Conservation (phyloP, 2,113 vertebrate species). For the Alouatta palliata region DNA sequence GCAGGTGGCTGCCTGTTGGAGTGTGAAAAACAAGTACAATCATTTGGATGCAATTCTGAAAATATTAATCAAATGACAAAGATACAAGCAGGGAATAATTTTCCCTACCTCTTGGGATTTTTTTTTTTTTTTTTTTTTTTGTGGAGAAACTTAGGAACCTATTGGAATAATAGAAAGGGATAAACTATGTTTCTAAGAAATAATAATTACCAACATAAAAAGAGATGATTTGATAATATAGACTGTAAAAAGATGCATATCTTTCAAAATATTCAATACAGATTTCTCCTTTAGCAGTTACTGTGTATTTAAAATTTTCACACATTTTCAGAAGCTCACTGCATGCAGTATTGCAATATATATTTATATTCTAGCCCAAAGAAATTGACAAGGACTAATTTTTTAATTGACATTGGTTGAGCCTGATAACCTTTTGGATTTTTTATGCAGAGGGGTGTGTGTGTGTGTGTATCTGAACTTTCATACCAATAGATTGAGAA, state of each 20-base stretch:
- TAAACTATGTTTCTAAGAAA: conserved; percentile 12
- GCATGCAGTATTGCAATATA: neutral
- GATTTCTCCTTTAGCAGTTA: conserved; percentile 1
- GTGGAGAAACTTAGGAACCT: conserved; percentile 19
- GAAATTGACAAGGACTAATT: neutral
- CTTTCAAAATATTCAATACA: conserved; percentile 11
- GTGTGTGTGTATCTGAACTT: neutral
- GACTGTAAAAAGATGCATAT: neutral
- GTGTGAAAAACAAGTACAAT: conserved; percentile 63
- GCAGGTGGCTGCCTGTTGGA: conserved; percentile 55
- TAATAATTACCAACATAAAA: neutral
- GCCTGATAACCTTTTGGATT: neutral
- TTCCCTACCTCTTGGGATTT: conserved; percentile 10
- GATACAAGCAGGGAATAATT: conserved; percentile 39
- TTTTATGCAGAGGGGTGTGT: neutral
- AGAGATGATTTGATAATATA: neutral
- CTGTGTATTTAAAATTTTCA: neutral
- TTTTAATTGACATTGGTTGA: neutral
- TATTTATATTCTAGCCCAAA: neutral
- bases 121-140: conserved; percentile 33
- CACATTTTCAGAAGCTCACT: neutral
- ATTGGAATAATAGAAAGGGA: neutral
- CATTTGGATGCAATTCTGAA: conserved; percentile 56
- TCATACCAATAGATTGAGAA: neutral
- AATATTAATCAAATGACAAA: conserved; percentile 62